phyloP scores from a whole-genome alignment of 2,113 vertebrate genomes.

The Alligator mississippiensis region DNA sequence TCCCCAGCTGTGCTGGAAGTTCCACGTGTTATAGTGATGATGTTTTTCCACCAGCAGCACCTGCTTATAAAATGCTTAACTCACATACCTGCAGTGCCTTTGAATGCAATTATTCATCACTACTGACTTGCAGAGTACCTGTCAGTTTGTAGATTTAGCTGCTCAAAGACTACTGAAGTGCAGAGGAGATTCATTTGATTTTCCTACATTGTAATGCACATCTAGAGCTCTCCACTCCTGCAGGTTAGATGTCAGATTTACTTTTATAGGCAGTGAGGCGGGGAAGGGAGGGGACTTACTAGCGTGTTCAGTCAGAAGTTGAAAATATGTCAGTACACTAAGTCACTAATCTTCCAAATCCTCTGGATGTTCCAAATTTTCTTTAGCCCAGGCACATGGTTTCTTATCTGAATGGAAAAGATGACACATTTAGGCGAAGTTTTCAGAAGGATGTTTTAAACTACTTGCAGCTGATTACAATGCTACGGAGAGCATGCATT shows the following conservation, averaged over 20 bases:
- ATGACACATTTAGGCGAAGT: conserved; percentile 3
- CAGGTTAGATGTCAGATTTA: accelerated
- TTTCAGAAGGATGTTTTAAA: not conserved
- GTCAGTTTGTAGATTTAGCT: not conserved
- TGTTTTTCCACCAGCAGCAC: not conserved
- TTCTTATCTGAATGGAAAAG: not conserved
- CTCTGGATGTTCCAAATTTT: not conserved
- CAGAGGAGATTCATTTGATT: not conserved
- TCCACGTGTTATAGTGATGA: not conserved
- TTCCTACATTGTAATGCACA: not conserved
- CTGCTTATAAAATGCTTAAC: not conserved
- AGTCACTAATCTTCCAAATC: conserved; percentile 9
- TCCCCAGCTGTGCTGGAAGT: not conserved
- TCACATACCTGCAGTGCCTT: not conserved
- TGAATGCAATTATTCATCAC: not conserved
- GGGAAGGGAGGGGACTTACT: not conserved
- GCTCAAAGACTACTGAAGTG: not conserved
- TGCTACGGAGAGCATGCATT: not conserved
- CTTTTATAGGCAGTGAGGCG: not conserved
- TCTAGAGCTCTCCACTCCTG: not conserved
- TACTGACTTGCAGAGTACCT: not conserved
- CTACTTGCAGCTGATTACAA: not conserved
- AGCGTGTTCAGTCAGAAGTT: not conserved
- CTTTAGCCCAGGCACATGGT: not conserved
- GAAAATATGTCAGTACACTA: not conserved